phyloP scores from a whole-genome alignment of 2,888 invertebrate genomes.

The Melanargia galathea region DNA sequence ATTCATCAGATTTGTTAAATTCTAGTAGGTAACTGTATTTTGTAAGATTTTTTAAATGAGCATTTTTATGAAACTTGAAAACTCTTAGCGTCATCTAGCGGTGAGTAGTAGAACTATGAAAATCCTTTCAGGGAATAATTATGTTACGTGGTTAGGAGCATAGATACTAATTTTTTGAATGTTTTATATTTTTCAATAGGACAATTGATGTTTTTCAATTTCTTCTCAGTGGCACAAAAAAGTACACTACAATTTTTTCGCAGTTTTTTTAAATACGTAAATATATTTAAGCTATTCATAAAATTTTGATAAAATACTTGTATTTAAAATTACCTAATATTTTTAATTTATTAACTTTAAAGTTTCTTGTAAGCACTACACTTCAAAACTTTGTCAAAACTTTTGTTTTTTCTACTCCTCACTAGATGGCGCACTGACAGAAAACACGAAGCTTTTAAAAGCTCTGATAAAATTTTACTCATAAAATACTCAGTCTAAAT shows the following conservation, averaged over 20 bases:
- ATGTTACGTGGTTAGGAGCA: no score
- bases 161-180: no score
- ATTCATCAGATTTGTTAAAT: not conserved
- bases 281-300: no score
- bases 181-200: no score
- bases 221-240: no score
- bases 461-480: not conserved
- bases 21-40: no score
- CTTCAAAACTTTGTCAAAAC: slow-evolving; percentile 1
- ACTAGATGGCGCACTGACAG: slow-evolving; percentile 56
- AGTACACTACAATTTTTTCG: no score
- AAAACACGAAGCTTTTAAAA: not conserved
- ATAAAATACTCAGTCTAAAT: not conserved
- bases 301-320: no score
- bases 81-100: slow-evolving; percentile 54
- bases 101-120: slow-evolving; percentile 49
- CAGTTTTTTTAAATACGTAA: no score
- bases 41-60: not conserved
- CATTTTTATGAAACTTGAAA: not conserved
- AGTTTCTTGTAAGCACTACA: not conserved
- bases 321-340: not conserved
- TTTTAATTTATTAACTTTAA: not conserved
- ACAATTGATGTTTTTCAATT: no score
- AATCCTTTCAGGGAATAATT: not conserved
- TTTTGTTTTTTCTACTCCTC: slow-evolving; percentile 52